Evolutionary conservation across 2,888 invertebrate genomes (phyloP), one percentile per base, ranked within the genome.

Genomic region (Napeogenes sylphis): DNA sequence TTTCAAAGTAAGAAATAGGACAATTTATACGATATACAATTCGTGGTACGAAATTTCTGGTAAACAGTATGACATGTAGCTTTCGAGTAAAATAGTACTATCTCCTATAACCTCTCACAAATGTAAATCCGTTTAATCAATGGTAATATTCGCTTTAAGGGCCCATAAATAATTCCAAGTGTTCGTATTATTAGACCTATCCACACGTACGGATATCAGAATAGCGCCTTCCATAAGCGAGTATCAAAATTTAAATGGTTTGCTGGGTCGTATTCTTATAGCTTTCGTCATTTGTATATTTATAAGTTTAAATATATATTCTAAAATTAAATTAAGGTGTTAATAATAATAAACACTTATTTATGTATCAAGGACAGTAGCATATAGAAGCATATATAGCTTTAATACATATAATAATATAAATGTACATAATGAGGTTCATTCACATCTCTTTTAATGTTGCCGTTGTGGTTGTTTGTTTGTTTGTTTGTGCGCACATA

Each of bases 181-280:
- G 35, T 59, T 61, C 53, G 14, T 58, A 58, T 53, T 58, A 61
- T 56, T 47, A n/a, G 38, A 33, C 45, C 46, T 56, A 56, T 61
- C 59, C 54, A 35, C 58, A 55, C 57, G 59, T 58, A 55, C 35
- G 56, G 45, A 45, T 63, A 63, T 66, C 63, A 64, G 66, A 61
- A 66, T 66, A 63, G 61, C 33, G 46, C 61, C 42, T 61, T 59
- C 59, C 57, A 65, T 65, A 63, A 63, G 61, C 57, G 63, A 56
- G 54, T 63, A 65, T 67, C 58, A 65, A 67, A 62, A 63, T 64
- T 65, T 67, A 60, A 67, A 65, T 51, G 61, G 54, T 59, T 61
- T 63, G 51, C 38, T 38, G 47, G 58, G 45, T 45, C 45, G 2
- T 61, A 66, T 64, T 63, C 51, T 59, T 13, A 35, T 21, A 55